Evolutionary conservation across 2,888 invertebrate genomes (phyloP), one percentile per base, ranked within the genome.

Genomic region (Anagyrus pseudococci): DNA sequence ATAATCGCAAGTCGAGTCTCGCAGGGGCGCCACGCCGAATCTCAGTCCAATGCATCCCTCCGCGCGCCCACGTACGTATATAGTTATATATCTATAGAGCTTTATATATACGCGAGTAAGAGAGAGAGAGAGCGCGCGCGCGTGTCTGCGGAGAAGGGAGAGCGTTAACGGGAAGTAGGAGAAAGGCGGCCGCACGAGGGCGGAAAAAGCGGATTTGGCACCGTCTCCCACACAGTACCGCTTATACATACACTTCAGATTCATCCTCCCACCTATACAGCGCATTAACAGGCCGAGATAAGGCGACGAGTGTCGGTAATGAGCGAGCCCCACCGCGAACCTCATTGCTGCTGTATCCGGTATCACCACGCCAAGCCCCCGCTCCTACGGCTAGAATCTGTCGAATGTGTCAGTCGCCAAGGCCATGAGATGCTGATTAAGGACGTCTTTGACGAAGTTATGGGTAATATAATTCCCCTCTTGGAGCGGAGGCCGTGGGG

Each of bases 1-100:
- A 80, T 80, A 80, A 80, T 80, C 80, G 80, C 80, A 80, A 80
- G 80, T 80, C 79, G 80, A 78, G 79, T 77, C 77, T 79, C n/a
- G n/a, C n/a, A 77, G 75, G 78, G 79, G 79, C 8, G 33, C 77
- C 13, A 17, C 43, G 19, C 79, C 78, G 71, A 79, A 80, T 80
- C 80, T 79, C 79, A 78, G 80, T 76, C 76, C 77, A 74, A 78
- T 78, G 76, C 73, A 72, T 72, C 70, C 60, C 62, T 52, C 10
- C 40, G 17, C 52, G 48, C 66, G 41, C 58, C 52, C 67, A 37
- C 48, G 55, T 40, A 41, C 43, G 40, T 41, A 29, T 52, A 29
- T 43, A 46, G 33, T 29, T 59, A 56, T 43, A 44, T 47, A 37
- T 23, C n/a, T 43, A 25, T 57, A 23, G 20, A 23, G 46, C 47